Conservation (phyloP, 2,797 vertebrate species). For the Morus bassanus region DNA sequence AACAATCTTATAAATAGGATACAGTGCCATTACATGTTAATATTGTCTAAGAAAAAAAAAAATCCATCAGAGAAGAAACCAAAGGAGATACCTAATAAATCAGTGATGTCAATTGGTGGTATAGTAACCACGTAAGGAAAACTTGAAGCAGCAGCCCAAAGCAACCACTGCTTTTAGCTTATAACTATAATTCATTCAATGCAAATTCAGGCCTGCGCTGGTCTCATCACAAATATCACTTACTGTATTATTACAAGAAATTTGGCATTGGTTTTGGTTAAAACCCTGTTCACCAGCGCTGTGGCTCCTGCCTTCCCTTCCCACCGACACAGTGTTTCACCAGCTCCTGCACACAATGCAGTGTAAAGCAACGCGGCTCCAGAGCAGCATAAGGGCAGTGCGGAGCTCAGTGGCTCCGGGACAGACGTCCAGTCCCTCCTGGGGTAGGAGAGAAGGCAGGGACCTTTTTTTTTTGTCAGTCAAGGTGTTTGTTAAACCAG, state of each 20-base stretch:
- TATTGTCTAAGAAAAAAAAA: not conserved
- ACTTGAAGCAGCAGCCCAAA: not conserved
- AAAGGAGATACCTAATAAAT: not conserved
- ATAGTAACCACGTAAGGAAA: accelerated
- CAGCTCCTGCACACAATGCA: not conserved
- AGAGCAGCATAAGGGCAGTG: not conserved
- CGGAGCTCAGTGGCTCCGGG: not conserved
- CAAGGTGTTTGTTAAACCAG: not conserved
- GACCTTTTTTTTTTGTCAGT: not conserved
- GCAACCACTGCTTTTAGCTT: not conserved
- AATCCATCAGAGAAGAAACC: not conserved
- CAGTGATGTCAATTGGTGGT: not conserved
- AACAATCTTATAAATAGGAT: not conserved
- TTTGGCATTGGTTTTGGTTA: not conserved
- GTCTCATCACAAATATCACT: not conserved
- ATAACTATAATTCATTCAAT: accelerated
- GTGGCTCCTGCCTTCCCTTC: not conserved
- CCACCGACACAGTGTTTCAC: too few species aligned
- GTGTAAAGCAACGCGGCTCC: not conserved
- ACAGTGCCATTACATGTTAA: not conserved
- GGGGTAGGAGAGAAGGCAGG: too few species aligned
- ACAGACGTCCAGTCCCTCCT: not conserved
- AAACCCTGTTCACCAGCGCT: not conserved
- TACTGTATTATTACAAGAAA: too few species aligned
- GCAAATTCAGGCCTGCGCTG: not conserved